Evolutionary conservation across 2,113 vertebrate genomes (phyloP), one percentile per base, ranked within the genome.

Genomic region (Bettongia penicillata): DNA sequence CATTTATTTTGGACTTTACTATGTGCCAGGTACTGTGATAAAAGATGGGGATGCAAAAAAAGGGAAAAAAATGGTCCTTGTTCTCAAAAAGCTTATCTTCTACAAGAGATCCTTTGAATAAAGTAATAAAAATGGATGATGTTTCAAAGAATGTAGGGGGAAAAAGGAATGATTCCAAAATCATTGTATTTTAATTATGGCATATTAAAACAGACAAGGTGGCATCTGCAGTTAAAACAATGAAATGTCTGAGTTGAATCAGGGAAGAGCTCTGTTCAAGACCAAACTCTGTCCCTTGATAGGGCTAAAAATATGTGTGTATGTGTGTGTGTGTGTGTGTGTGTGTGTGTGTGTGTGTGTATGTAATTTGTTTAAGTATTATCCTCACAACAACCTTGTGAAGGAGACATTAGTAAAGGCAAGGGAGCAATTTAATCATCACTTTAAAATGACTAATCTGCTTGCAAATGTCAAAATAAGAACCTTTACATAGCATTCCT

Each of bases 281-380:
- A 37, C 28, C 57, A 68, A 68, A 37, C 3, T 22, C n/a, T 84
- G 68, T 16, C 37, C 37, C n/a, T 84, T 43, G 23, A 84, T 84
- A 43, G 68, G 3, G 6, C n/a, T 84, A 43, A 48, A 3, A 48
- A 48, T 48, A 48, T 48, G 3, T 48, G 48, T 48, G 48, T 48
- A 3, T 48, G 48, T 48, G 48, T 48, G 48, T 48, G 48, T 48
- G 48, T 48, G 48, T 48, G 48, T 48, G 48, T 48, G 48, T 48
- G 48, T 48, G 48, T 48, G 48, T 48, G 48, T 48, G 48, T 48
- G 48, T 1, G 5, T 1, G 0, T 0, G 7, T 2, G 5, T 19
- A 26, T 1, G 0, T 0, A 9, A 16, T 11, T 37, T 12, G 52
- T 89, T 53, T 61, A 28, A 77, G 31, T n/a, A n/a, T 5, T 77